Percentiles rank a stretch among this genome's conserved stretches.
Conservation (phyloP, 2,113 vertebrate genomes). For the Sorex fumeus region DNA sequence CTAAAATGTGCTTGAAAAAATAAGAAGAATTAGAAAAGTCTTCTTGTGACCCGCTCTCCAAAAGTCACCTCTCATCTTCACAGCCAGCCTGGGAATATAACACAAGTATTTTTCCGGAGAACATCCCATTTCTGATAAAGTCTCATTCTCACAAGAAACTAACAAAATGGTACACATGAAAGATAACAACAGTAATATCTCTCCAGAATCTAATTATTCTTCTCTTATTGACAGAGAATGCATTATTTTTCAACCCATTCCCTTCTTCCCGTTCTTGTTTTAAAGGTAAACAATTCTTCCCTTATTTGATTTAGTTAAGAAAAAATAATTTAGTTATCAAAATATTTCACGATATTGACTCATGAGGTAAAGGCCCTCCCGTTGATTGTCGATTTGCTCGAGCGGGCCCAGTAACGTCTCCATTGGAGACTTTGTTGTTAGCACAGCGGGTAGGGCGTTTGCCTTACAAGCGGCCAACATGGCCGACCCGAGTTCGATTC, state of each 20-base stretch:
- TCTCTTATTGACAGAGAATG: background rate
- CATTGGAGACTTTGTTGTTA: no score
- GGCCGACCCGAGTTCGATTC: no score
- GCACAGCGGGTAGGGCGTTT: no score
- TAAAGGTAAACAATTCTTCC: background rate
- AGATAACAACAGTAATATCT: background rate
- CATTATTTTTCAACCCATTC: background rate
- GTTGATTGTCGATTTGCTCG: no score
- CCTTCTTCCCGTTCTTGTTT: background rate
- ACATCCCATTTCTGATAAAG: background rate
- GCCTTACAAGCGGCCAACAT: no score
- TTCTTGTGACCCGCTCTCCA: no score
- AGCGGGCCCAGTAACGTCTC: no score
- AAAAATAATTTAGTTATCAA: background rate
- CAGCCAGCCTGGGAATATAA: background rate
- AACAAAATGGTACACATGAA: background rate
- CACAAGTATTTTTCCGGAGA: background rate
- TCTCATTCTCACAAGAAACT: slow-evolving; percentile 34
- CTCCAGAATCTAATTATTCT: background rate
- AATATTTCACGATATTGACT: slow-evolving; percentile 27
- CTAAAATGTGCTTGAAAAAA: no score
- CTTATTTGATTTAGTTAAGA: slow-evolving; percentile 8
- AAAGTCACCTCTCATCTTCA: background rate
- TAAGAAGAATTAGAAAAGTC: no score
- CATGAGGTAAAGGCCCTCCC: no score